Evolutionary conservation across 1,140 invertebrate genomes (phyloP).

Genomic region (Dinoponera quadriceps): DNA sequence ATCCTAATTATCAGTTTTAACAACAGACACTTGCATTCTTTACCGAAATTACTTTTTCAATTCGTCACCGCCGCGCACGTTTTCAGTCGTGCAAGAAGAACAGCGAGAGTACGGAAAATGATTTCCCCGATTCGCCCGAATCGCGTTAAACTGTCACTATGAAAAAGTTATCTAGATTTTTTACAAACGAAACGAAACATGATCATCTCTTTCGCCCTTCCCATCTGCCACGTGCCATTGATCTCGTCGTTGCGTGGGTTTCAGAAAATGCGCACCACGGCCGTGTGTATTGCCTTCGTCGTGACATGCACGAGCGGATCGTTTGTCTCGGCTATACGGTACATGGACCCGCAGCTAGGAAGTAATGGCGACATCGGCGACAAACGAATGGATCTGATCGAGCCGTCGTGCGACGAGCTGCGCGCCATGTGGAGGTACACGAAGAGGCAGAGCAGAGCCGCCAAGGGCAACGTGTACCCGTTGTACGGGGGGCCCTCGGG

Average conservation of each 20-base stretch:
- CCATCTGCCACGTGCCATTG: no score
- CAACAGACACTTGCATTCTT: no score
- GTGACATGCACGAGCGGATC: conserved; percentile 77
- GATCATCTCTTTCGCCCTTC: no score
- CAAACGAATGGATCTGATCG: conserved; percentile 81
- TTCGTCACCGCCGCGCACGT: no score
- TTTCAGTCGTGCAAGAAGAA: no score
- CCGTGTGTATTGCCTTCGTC: conserved; percentile 78
- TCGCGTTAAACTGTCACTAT: no score
- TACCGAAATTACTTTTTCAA: no score
- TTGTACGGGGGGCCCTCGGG: conserved; percentile 87
- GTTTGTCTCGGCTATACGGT: conserved; percentile 74
- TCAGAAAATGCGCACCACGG: conserved; percentile 80
- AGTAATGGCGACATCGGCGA: conserved; percentile 71
- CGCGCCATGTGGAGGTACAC: conserved; percentile 97
- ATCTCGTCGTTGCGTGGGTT: conserved; percentile 15
- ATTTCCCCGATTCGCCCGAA: no score
- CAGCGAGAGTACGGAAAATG: no score
- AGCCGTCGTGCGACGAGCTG: conserved; percentile 94
- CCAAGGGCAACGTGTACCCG: conserved; percentile 86
- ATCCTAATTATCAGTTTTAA: no score
- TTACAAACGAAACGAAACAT: no score
- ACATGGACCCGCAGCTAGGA: conserved; percentile 75
- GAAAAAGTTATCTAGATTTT: no score
- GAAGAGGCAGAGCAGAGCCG: conserved; percentile 93